Base-by-base conservation (phyloP, 2,797 vertebrate genomes). In the Enteromius trimaculatus region DNA sequence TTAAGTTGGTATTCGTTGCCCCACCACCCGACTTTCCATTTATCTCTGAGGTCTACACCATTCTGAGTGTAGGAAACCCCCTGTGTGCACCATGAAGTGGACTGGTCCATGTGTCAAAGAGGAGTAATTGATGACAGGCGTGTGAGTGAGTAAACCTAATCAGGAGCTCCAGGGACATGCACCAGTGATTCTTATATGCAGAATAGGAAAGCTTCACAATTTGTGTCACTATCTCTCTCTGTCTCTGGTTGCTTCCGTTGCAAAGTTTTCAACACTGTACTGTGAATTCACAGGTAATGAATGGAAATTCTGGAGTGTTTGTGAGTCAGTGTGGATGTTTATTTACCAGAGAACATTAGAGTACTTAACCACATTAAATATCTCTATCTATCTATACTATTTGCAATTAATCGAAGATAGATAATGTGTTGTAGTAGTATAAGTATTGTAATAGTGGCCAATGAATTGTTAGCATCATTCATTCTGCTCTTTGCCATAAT, bases 71-170 rank as follows among this genome's bases (percentile, higher is more conserved):
- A 6, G 34, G 16, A 31, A 62, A 3, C 37, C 47, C 49, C 47
- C 34, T 55, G 26, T 51, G 55, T 44, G 65, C 34, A 64, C 14
- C 16, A 10, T 66, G 34, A 42, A 77, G 68, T 82, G 81, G 78
- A 75, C 49, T 60, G 44, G 53, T 66, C 81, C 74, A 72, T 65
- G 81, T 85, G 78, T 86, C 84, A 88, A 77, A 81, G 79, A 79
- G 87, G 80, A 79, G 76, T 83, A 85, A 85, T 86, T 86, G 80
- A 81, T 86, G 85, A 85, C 85, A 86, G 85, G 71, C 55, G 19
- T 85, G 83, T 71, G 82, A 85, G 82, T 84, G 69, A 79, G 85
- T 85, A 81, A 87, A 85, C 81, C 74, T 75, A 87, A 83, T 88
- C 85, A 85, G 80, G 55, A 83, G 72, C 77, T 77, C 85, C 58